Base-by-base conservation (phyloP, 2,797 vertebrate species). In the Hippoglossus hippoglossus region DNA sequence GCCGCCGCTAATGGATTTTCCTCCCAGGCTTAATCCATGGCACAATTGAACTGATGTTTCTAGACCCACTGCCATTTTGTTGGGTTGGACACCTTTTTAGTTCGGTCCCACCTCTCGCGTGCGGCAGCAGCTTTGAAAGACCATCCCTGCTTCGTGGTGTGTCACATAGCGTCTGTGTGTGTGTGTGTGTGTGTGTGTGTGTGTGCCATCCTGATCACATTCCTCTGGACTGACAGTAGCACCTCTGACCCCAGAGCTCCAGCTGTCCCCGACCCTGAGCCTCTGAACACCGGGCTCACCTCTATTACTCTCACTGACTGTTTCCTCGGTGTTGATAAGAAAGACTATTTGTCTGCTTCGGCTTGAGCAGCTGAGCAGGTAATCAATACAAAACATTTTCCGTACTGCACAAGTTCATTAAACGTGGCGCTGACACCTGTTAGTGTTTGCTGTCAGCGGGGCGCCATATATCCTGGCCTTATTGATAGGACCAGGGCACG, bases 351-450 rank as follows among this genome's bases (percentile, higher is more conserved):
- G 90, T 92, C 91, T 90, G 82, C 86, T 80, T 85, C 46, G 76
- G 82, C 87, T 86, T 85, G 83, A 89, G 88, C 65, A 75, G 87
- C 78, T 31, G 82, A 90, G 88, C 89, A 88, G 89, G n/a, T 90
- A 92, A 91, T 94, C 93, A 87, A 93, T 93, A 92, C 86, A 87
- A 93, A 93, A 91, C 88, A 90, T 93, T 92, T 93, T 91, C 88
- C 58, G 84, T 87, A 84, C 82, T 76, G 85, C 89, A 91, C 87
- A 84, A 90, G 91, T 93, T 93, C 92, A 94, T 92, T 91, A 91
- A 92, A 92, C 34, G 83, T 87, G 87, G 80, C 68, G 78, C 84
- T 89, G 91, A 91, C 91, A 91, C 91, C 91, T 91, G 91, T 92
- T 92, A 81, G 90, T 84, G 89, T 90, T 85, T 71, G 71, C 85